A percentile compares a stretch with the other conserved stretches of the same genome.
phyloP scores from a whole-genome alignment of 2,888 invertebrate species.

The Tenthredo scrophulariae region DNA sequence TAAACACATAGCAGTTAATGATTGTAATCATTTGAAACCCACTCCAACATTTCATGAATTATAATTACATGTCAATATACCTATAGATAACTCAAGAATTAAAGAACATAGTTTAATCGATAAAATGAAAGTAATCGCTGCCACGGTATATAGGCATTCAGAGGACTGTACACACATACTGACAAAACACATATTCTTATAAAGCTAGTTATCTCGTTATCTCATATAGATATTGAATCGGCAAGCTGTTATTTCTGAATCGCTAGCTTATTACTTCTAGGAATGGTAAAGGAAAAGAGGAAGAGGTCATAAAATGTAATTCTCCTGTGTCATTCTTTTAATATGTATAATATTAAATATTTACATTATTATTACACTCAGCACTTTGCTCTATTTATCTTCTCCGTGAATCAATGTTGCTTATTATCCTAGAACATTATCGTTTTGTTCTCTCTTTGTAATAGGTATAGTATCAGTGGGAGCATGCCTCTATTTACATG shows the following conservation, averaged over 20 bases:
- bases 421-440: conserved; percentile 61
- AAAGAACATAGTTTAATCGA: neutral
- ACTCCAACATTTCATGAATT: neutral
- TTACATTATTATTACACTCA: conserved; percentile 74
- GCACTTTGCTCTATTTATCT: conserved; percentile 60
- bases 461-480: conserved; percentile 48
- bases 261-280: neutral
- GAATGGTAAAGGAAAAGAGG: neutral
- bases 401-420: conserved; percentile 53
- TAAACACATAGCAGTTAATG: neutral
- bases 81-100: neutral
- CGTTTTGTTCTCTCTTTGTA: conserved; percentile 32
- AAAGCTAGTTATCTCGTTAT: neutral
- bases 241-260: neutral
- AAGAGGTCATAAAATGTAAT: conserved; percentile 8
- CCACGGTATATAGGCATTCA: neutral
- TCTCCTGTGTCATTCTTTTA: conserved; percentile 53
- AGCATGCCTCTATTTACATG: conserved; percentile 55
- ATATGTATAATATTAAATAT: conserved; percentile 70
- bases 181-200: neutral
- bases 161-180: neutral
- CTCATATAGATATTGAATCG: neutral
- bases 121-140: neutral
- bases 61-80: neutral
- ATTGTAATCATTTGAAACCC: neutral